Evolutionary conservation across 2,797 vertebrate genomes (phyloP), one percentile per base, ranked within the genome.

Genomic region (Hemitrygon akajei): DNA sequence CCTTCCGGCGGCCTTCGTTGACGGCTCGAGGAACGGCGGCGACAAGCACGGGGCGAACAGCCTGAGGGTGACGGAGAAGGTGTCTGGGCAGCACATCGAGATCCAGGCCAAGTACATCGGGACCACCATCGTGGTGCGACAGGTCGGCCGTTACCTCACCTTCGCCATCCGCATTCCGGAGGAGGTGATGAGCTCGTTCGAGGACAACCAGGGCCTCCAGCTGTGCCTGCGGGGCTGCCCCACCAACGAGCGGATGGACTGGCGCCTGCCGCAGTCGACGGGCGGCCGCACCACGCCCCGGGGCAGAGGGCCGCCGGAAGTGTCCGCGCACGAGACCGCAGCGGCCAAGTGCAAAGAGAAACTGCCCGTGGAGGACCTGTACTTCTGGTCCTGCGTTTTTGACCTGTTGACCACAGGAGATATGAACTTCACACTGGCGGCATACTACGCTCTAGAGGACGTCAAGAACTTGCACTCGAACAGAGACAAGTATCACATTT

Each of bases 341-440:
- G 97, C 95, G 2, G 97, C 97, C 95, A 98, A 98, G 96, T 99
- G 99, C 96, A 98, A 97, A 96, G 98, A 99, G 95, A 97, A 98
- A 94, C 98, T 99, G 94, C 98, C 98, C 0, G 98, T 99, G 95
- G 98, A 99, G 96, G 99, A 99, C 95, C 96, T 99, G 89, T 99
- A 99, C 95, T 99, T 98, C 94, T 98, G 99, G 95, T 99, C 99
- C 89, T 99, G 99, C 14, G 98, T 99, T 95, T 99, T 99, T 0
- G 99, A 99, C 95, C 98, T 99, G 91, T 97, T 99, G 86, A 99
- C 98, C 30, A 99, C 99, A 0, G 99, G 99, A 0, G 99, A 99
- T 0, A 97, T 98, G 95, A 99, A 99, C 97, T 99, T 99, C 96
- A 99, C 98, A 37, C 97, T 99, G 96, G 98, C 99, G n/a, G 99